phyloP scores from a whole-genome alignment of 2,113 vertebrate genomes.

The Pseudonaja textilis region DNA sequence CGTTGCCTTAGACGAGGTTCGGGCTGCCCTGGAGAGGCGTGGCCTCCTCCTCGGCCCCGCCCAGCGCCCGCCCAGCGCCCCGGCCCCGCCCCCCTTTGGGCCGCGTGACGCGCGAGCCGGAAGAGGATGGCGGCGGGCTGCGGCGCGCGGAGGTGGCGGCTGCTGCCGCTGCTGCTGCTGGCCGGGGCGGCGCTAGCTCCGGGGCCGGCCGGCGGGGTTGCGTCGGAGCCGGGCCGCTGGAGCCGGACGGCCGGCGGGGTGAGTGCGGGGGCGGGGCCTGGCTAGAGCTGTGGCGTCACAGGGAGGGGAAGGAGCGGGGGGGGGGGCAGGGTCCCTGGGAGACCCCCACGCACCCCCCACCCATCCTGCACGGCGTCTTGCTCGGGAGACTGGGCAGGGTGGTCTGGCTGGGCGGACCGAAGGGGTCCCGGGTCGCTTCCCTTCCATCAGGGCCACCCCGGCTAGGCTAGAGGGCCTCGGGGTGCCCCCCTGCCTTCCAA shows the following conservation, averaged over 20 bases:
- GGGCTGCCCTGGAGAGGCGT: not conserved
- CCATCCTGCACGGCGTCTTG: not conserved
- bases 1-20: not conserved
- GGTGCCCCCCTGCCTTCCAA: not conserved
- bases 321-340: not conserved
- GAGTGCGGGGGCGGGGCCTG: constrained; percentile 53
- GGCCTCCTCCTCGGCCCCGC: not conserved
- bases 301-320: not conserved
- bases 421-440: not conserved
- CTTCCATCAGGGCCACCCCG: too few species aligned
- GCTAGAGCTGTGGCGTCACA: not conserved
- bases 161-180: not conserved
- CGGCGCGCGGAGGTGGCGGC: constrained; percentile 12
- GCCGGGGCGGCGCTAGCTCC: not conserved
- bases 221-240: constrained; percentile 73
- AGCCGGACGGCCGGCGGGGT: constrained; percentile 54
- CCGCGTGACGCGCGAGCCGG: constrained; percentile 31
- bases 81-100: too few species aligned
- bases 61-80: too few species aligned
- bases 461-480: not conserved
- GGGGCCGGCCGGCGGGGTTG: constrained; percentile 25
- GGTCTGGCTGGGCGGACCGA: not conserved
- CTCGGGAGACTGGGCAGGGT: not conserved
- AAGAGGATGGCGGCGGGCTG: constrained; percentile 43
- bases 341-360: not conserved